Evolutionary conservation across 2,888 invertebrate genomes (phyloP).

Genomic region (Leucania comma): DNA sequence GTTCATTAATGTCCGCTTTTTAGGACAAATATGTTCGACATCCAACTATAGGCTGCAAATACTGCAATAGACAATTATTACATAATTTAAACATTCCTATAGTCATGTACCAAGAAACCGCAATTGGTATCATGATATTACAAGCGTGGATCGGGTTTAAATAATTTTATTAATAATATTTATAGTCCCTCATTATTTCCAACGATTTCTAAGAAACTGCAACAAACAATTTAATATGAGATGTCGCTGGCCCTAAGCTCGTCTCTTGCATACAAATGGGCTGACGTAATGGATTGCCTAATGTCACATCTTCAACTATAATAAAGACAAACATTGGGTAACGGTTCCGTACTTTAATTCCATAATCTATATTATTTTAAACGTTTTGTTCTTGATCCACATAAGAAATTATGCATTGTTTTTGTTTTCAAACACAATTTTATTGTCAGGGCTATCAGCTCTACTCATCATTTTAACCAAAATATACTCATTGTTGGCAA

Average conservation of each 20-base stretch:
- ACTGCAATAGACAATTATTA: constrained; percentile 28
- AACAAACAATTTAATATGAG: constrained; percentile 49
- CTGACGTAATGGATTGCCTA: constrained; percentile 57
- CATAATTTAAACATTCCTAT: constrained; percentile 41
- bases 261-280: constrained; percentile 55
- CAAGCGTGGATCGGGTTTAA: constrained; percentile 20
- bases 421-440: background rate
- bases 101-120: constrained; percentile 21
- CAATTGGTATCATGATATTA: constrained; percentile 41
- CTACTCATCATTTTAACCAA: too few relatives aligned
- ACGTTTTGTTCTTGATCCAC: background rate
- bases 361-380: constrained; percentile 7
- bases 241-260: constrained; percentile 45
- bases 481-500: too few relatives aligned
- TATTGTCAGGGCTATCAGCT: too few relatives aligned
- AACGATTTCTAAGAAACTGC: constrained; percentile 44
- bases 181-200: constrained; percentile 20
- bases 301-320: constrained; percentile 53
- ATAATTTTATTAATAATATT: constrained; percentile 13
- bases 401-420: constrained; percentile 9
- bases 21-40: constrained; percentile 3
- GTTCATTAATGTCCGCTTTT: constrained; percentile 1
- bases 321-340: constrained; percentile 41
- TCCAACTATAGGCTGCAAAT: constrained; percentile 3
- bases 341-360: constrained; percentile 51